These are phyloP conservation scores for Porphyrio hochstetteri DNA, from an alignment of 2,113 vertebrate genomes.

Conservation along the genomic window DNA sequence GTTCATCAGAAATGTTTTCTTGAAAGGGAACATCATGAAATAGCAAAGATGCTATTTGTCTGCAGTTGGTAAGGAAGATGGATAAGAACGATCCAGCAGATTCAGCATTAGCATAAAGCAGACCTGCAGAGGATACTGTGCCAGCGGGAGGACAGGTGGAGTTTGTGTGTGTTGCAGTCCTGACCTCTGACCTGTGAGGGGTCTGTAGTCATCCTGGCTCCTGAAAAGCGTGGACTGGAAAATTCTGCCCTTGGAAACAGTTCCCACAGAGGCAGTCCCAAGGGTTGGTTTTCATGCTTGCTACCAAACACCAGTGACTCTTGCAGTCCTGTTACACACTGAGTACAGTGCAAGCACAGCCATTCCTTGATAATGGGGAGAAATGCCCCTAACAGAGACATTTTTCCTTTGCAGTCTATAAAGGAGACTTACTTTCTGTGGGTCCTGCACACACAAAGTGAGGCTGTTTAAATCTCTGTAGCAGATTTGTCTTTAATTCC, in stretches of 20 bases:
- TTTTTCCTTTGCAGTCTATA: constrained; percentile 29
- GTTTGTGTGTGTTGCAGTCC: background rate
- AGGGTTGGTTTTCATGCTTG: background rate
- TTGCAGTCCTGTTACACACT: background rate
- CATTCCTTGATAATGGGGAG: background rate
- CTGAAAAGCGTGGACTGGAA: background rate
- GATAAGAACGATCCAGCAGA: background rate
- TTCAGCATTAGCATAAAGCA: background rate
- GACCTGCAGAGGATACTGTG: background rate
- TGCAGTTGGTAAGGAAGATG: background rate
- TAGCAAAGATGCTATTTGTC: background rate
- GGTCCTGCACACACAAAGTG: background rate
- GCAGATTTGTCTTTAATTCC: constrained; percentile 37
- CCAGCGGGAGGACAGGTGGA: background rate
- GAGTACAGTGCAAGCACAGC: background rate
- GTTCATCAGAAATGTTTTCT: background rate
- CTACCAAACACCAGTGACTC: background rate
- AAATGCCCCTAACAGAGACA: background rate
- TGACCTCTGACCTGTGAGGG: background rate
- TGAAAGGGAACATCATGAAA: background rate
- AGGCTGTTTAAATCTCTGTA: background rate
- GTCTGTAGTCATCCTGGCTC: background rate
- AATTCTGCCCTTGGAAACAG: background rate
- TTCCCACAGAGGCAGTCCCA: background rate
- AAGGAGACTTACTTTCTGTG: background rate